A percentile compares a stretch with the other conserved stretches of the same genome.
phyloP scores from a whole-genome alignment of 2,888 invertebrate species.

The Anthophora plumipes region DNA sequence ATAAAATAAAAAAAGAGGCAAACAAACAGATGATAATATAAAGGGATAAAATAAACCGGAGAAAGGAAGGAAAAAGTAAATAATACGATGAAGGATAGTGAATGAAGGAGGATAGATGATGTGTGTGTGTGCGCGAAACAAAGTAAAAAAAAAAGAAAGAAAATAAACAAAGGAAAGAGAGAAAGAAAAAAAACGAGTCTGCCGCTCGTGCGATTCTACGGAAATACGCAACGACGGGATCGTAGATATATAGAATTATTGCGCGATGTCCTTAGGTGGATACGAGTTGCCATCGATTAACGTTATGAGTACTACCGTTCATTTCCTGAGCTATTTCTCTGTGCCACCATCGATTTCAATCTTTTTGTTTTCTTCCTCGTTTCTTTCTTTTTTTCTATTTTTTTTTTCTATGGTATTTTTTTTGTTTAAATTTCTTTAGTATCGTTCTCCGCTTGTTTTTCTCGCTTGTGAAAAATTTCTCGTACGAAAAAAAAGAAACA shows the following conservation, averaged over 20 bases:
- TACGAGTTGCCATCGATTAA: conserved; percentile 78
- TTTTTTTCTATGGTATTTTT: no score
- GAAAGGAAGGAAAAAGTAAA: not conserved
- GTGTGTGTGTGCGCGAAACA: conserved; percentile 35
- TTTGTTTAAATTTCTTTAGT: no score
- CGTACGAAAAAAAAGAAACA: no score
- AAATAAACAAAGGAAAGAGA: conserved; percentile 12
- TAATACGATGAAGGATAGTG: conserved; percentile 39
- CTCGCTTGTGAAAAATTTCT: not conserved
- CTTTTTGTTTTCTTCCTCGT: not conserved
- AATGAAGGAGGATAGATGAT: conserved; percentile 38
- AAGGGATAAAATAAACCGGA: not conserved
- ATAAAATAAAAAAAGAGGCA: no score
- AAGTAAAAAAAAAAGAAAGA: conserved; percentile 22
- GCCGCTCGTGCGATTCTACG: conserved; percentile 66
- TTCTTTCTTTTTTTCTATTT: no score
- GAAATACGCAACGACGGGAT: conserved; percentile 50
- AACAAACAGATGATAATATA: not conserved
- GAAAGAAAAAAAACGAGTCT: conserved; percentile 55
- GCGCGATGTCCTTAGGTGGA: conserved; percentile 69
- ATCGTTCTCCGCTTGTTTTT: no score
- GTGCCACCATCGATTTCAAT: conserved; percentile 12
- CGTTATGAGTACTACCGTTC: conserved; percentile 79
- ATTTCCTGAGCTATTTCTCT: conserved; percentile 71
- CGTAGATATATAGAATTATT: conserved; percentile 63